A percentile compares a stretch with the other conserved stretches of the same genome.
Conservation (phyloP, 2,888 invertebrate species). For the Tanypteryx hageni region DNA sequence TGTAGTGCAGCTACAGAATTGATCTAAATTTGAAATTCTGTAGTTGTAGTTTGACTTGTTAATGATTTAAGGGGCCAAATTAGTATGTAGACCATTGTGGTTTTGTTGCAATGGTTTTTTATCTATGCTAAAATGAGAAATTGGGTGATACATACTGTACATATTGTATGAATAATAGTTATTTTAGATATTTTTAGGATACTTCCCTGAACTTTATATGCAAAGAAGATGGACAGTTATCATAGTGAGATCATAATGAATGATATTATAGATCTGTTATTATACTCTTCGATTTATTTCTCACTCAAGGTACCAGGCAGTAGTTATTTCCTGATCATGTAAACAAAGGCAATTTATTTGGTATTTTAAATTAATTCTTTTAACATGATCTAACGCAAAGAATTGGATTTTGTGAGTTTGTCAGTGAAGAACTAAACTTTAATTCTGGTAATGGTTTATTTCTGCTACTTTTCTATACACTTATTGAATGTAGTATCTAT, state of each 20-base stretch:
- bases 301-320: slow-evolving; percentile 12
- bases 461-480: slow-evolving; percentile 37
- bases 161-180: slow-evolving; percentile 62
- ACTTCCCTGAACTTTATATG: slow-evolving; percentile 53
- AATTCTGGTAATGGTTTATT: slow-evolving; percentile 28
- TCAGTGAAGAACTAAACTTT: slow-evolving; percentile 13
- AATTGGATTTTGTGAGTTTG: slow-evolving; percentile 28
- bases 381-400: background rate
- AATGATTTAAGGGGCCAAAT: slow-evolving; percentile 64
- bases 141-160: slow-evolving; percentile 57
- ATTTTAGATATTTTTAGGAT: slow-evolving; percentile 55
- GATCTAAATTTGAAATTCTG: slow-evolving; percentile 16
- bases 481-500: slow-evolving; percentile 41
- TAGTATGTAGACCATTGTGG: slow-evolving; percentile 61
- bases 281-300: slow-evolving; percentile 37
- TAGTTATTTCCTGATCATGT: slow-evolving; percentile 19
- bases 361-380: slow-evolving; percentile 21
- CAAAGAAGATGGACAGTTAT: slow-evolving; percentile 47
- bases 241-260: slow-evolving; percentile 48
- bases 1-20: slow-evolving; percentile 19
- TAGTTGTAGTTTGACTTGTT: slow-evolving; percentile 48
- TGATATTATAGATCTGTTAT: slow-evolving; percentile 47
- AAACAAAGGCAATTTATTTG: background rate
- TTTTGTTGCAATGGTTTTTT: slow-evolving; percentile 62
- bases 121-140: slow-evolving; percentile 50